Percentiles rank a stretch among this genome's conserved stretches.
Evolutionary conservation across 2,113 vertebrate genomes (phyloP).

Genomic region (Macrotis lagotis): DNA sequence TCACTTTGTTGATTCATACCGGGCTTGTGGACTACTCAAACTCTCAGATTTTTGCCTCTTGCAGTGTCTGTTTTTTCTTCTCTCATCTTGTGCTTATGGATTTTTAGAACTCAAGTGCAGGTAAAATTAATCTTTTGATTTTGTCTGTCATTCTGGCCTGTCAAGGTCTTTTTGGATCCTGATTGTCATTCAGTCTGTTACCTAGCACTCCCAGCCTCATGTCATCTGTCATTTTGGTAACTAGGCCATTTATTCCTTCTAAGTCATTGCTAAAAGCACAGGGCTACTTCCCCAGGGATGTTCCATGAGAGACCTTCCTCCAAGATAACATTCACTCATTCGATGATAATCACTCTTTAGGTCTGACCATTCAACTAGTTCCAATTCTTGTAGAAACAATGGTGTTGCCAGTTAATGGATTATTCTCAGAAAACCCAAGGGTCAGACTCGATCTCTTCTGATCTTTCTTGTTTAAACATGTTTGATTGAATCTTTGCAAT

Average conservation of each 20-base stretch:
- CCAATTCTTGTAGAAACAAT: background rate
- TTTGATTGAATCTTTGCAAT: slow-evolving; percentile 23
- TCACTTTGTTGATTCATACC: background rate
- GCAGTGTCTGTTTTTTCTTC: background rate
- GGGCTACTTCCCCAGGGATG: background rate
- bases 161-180: background rate
- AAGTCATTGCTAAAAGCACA: background rate
- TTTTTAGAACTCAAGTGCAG: background rate
- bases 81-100: background rate
- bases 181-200: background rate
- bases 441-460: background rate
- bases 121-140: background rate
- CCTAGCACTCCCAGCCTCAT: background rate
- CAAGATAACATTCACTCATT: background rate
- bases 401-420: background rate
- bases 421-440: background rate
- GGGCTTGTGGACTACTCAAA: background rate
- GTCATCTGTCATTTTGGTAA: background rate
- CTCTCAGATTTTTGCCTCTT: background rate
- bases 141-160: background rate
- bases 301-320: background rate
- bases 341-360: background rate
- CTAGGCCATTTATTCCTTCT: background rate
- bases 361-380: background rate
- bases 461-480: slow-evolving; percentile 29